Conservation (phyloP, 2,797 vertebrate genomes). For the Schizopygopsis pylzovi region DNA sequence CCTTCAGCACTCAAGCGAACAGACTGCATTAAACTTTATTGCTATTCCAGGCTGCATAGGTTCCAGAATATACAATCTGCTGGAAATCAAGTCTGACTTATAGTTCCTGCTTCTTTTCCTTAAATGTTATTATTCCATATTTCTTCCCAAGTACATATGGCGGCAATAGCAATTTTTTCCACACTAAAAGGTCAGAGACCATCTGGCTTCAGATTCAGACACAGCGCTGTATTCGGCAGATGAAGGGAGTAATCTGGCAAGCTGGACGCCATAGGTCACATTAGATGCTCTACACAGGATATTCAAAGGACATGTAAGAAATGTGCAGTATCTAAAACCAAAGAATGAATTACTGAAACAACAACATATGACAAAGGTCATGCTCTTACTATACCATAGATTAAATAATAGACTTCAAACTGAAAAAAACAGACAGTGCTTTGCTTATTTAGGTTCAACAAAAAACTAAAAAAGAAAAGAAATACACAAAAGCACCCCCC, state of each 20-base stretch:
- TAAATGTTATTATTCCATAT: constrained; percentile 1
- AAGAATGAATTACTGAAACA: not conserved
- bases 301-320: constrained; percentile 9
- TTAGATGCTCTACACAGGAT: not conserved
- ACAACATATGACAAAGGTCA: not conserved
- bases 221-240: not conserved
- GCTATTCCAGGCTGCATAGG: constrained; percentile 1
- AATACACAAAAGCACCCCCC: too few relatives aligned
- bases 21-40: constrained; percentile 23
- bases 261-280: constrained; percentile 10
- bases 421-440: not conserved
- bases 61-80: constrained; percentile 7
- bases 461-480: not conserved
- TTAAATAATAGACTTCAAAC: not conserved
- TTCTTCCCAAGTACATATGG: not conserved
- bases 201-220: constrained; percentile 33
- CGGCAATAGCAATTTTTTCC: not conserved
- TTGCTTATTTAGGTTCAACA: not conserved
- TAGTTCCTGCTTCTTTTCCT: not conserved
- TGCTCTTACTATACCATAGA: not conserved
- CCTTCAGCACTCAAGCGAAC: constrained; percentile 3
- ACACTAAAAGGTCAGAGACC: constrained; percentile 34
- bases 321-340: not conserved
- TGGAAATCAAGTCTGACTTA: constrained; percentile 23
- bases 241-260: constrained; percentile 12